Evolutionary conservation across 2,113 vertebrate genomes (phyloP).

Genomic region (Epinephelus lanceolatus): DNA sequence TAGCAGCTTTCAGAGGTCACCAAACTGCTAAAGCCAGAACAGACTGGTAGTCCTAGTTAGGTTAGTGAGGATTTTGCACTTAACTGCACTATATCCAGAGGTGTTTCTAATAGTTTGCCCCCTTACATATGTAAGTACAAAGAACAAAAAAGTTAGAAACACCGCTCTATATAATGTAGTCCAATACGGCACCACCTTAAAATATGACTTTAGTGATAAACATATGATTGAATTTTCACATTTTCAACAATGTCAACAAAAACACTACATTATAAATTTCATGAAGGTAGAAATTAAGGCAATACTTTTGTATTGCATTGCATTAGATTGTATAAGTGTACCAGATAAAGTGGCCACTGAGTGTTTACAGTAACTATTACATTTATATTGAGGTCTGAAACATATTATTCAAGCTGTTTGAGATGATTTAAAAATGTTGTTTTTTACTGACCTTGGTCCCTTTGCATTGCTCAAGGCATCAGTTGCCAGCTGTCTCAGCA

Average conservation of each 20-base stretch:
- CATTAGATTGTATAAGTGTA: not conserved
- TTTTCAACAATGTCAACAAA: not conserved
- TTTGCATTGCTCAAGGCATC: not conserved
- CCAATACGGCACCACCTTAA: not conserved
- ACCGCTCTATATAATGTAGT: not conserved
- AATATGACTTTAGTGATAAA: not conserved
- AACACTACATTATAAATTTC: not conserved
- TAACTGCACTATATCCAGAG: too few species aligned
- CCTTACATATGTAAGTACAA: too few species aligned
- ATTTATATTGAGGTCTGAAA: not conserved
- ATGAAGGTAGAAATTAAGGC: not conserved
- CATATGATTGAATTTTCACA: not conserved
- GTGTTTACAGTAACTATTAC: not conserved
- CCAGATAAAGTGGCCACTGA: not conserved
- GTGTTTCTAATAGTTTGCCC: too few species aligned
- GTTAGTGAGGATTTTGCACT: too few species aligned
- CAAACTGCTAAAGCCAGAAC: too few species aligned
- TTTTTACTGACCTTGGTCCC: conserved; percentile 1
- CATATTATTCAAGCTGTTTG: not conserved
- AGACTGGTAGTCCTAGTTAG: too few species aligned
- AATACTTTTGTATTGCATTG: not conserved
- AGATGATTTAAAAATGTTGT: not conserved
- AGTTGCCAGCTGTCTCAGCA: conserved; percentile 10
- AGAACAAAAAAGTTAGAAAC: not conserved
- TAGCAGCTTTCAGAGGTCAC: too few species aligned